A percentile compares a stretch with the other conserved stretches of the same genome.
These are phyloP conservation scores for Thrips palmi DNA, from an alignment of 1,140 invertebrate genomes.

Conservation along the genomic window DNA sequence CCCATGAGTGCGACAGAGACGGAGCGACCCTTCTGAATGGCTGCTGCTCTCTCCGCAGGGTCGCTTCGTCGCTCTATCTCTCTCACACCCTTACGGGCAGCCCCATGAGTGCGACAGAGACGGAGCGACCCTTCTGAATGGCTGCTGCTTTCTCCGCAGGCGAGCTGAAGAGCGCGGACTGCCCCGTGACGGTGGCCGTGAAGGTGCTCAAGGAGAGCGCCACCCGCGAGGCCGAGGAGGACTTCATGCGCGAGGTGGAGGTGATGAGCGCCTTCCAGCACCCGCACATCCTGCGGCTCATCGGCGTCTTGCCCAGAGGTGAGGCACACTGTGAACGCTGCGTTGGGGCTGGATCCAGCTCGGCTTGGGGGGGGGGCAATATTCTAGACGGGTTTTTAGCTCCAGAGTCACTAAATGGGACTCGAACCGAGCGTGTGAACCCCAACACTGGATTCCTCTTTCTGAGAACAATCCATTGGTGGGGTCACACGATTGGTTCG, in stretches of 20 bases:
- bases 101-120: too few relatives aligned
- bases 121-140: too few relatives aligned
- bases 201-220: slow-evolving; percentile 71
- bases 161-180: slow-evolving; percentile 29
- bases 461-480: neutral
- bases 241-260: slow-evolving; percentile 74
- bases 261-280: slow-evolving; percentile 81
- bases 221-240: slow-evolving; percentile 60
- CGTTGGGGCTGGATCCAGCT: too few relatives aligned
- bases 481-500: neutral
- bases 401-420: neutral
- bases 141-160: slow-evolving; percentile 25
- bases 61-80: too few relatives aligned
- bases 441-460: neutral
- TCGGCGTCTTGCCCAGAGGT: slow-evolving; percentile 63
- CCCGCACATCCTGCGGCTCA: slow-evolving; percentile 64
- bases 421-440: neutral
- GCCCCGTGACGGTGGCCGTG: slow-evolving; percentile 47
- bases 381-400: neutral
- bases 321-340: too few relatives aligned
- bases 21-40: too few relatives aligned
- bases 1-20: too few relatives aligned
- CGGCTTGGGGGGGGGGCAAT: too few relatives aligned
- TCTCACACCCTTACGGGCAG: too few relatives aligned
- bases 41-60: too few relatives aligned